These are phyloP conservation scores for Atherinosoma microstoma DNA, from an alignment of 2,797 vertebrate species.

Conservation along the genomic window DNA sequence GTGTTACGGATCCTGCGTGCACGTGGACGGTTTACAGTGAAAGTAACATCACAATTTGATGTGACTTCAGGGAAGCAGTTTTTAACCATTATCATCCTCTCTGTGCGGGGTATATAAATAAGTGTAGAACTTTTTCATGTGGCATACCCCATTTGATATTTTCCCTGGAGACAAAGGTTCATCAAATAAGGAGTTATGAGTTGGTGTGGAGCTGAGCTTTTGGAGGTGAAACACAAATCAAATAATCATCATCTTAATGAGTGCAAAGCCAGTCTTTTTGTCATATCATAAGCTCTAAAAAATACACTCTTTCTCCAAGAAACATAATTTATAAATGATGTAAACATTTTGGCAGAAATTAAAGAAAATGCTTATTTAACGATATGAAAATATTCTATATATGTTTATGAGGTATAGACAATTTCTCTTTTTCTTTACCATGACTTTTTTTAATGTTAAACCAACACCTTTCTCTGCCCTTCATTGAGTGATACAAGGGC, in stretches of 20 bases:
- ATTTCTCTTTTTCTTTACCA: too few relatives aligned
- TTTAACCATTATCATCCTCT: slow-evolving; percentile 43
- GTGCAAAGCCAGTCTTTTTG: background rate
- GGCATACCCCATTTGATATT: slow-evolving; percentile 22
- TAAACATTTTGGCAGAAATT: too few relatives aligned
- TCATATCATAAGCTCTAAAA: background rate
- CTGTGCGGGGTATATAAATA: slow-evolving; percentile 33
- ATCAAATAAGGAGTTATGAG: slow-evolving; percentile 8
- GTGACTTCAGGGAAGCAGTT: slow-evolving; percentile 7
- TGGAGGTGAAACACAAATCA: slow-evolving; percentile 26
- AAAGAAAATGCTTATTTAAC: too few relatives aligned
- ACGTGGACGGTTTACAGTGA: slow-evolving; percentile 14
- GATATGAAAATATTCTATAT: too few relatives aligned
- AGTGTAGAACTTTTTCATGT: slow-evolving; percentile 33
- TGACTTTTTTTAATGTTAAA: too few relatives aligned
- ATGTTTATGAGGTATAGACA: too few relatives aligned
- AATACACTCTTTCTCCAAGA: background rate
- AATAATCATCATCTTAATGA: slow-evolving; percentile 7
- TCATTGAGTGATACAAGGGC: too few relatives aligned
- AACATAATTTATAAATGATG: background rate
- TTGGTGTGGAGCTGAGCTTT: slow-evolving; percentile 11
- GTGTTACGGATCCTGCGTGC: slow-evolving; percentile 19
- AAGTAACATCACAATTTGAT: slow-evolving; percentile 13
- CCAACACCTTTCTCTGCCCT: too few relatives aligned
- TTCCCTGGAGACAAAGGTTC: slow-evolving; percentile 20